Evolutionary conservation across 2,888 invertebrate species (phyloP).

Genomic region (Hyles lineata): DNA sequence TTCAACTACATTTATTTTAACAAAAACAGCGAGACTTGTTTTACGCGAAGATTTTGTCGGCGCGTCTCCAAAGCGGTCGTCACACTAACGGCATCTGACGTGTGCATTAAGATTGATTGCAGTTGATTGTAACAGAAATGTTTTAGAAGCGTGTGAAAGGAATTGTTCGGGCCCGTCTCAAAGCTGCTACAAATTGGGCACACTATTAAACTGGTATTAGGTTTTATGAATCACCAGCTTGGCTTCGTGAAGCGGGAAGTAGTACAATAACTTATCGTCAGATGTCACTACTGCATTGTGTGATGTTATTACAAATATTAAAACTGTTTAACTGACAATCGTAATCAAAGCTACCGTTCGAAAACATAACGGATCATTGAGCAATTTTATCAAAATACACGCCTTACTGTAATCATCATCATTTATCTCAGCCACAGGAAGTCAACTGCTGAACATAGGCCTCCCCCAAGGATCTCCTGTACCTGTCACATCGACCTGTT

Average conservation of each 20-base stretch:
- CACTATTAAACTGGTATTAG: conserved; percentile 18
- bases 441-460: no score
- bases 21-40: no score
- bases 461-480: no score
- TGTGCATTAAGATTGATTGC: conserved; percentile 29
- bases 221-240: background rate
- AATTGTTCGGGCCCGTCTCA: conserved; percentile 5
- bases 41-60: background rate
- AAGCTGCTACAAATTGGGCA: conserved; percentile 5
- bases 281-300: background rate
- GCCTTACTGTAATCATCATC: no score
- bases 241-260: background rate
- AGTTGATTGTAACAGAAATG: conserved; percentile 25
- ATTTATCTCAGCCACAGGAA: no score
- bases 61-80: background rate
- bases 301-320: background rate
- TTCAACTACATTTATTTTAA: no score
- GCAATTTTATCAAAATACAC: no score
- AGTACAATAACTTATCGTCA: background rate
- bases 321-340: no score
- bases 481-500: no score
- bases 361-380: no score
- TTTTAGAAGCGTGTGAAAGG: conserved; percentile 23
- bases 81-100: conserved; percentile 29
- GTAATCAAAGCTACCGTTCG: no score